phyloP scores from a whole-genome alignment of 1,140 invertebrate genomes.

The Agrypnia vestita region DNA sequence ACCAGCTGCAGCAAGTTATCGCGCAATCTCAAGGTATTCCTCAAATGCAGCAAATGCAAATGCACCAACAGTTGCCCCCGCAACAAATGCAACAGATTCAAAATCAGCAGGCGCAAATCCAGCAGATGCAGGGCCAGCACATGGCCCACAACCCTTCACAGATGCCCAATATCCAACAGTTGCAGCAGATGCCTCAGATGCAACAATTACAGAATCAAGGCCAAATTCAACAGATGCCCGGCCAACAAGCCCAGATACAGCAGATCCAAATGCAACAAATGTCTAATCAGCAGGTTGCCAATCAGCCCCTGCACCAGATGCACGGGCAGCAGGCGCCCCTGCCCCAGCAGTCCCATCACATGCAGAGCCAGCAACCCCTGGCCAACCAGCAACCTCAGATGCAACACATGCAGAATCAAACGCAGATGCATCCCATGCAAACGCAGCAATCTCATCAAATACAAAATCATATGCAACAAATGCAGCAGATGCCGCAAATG shows the following conservation, averaged over 20 bases:
- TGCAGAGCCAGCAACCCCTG: conserved; percentile 65
- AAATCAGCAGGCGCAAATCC: conserved; percentile 69
- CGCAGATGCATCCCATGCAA: conserved; percentile 55
- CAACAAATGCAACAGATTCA: conserved; percentile 68
- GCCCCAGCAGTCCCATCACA: conserved; percentile 70
- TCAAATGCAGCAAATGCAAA: conserved; percentile 70
- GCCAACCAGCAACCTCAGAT: conserved; percentile 65
- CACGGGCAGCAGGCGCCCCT: conserved; percentile 69
- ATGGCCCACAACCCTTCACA: conserved; percentile 66
- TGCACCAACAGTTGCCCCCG: conserved; percentile 70
- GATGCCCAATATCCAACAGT: conserved; percentile 70
- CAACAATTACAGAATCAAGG: conserved; percentile 68
- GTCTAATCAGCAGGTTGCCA: conserved; percentile 68
- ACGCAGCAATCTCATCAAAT: conserved; percentile 64
- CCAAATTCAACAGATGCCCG: conserved; percentile 70
- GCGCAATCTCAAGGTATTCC: conserved; percentile 70
- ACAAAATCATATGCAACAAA: conserved; percentile 72
- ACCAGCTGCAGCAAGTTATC: conserved; percentile 74
- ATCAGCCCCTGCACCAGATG: conserved; percentile 67
- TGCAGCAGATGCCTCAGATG: conserved; percentile 69
- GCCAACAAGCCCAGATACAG: conserved; percentile 70
- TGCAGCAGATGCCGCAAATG: conserved; percentile 70
- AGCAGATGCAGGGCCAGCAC: conserved; percentile 69
- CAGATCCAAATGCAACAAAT: conserved; percentile 68
- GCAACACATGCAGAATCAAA: conserved; percentile 70